Evolutionary conservation across 2,888 invertebrate species (phyloP), one percentile per base, ranked within the genome.

Genomic region (Thymelicus acteon): DNA sequence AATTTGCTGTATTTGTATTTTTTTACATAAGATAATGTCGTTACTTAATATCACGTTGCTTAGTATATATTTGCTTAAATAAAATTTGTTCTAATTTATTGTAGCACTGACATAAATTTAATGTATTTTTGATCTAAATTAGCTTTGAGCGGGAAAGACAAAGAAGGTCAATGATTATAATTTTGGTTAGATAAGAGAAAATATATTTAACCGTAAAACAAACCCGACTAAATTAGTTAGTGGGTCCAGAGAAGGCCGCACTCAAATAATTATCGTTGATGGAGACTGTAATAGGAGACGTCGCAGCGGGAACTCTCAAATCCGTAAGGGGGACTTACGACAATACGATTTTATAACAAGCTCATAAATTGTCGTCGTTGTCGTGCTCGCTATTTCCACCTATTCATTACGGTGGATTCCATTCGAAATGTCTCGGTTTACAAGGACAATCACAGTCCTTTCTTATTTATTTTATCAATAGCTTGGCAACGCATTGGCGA

Each of bases 191-290:
- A 48, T 65, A 65, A 65, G 39, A 67, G 60, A 60, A 60, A 64
- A 60, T 67, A 39, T 67, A 52, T 60, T 67, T 48, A 67, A 48
- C 40, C 58, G 48, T 47, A 49, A 60, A 67, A 60, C 67, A 67
- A 67, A 60, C 67, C 67, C 44, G n/a, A 52, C 52, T 61, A 61
- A 52, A 67, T 61, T 72, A 72, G 54, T 72, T 69, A 65, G 65
- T 64, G 13, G 12, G 60, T 15, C 47, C 48, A 66, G 68, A 72
- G 60, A 72, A 52, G 52, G 54, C 40, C 69, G 61, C 73, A 67
- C 64, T 67, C 67, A 71, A 67, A 73, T 65, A 71, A 73, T 73
- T 72, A 71, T 73, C 71, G 63, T 57, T 61, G 64, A 63, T 58
- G 62, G 60, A 71, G 71, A 60, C 64, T 71, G 71, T 71, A 71